Conservation (phyloP, 2,113 vertebrate species). For the Sigmodon hispidus region DNA sequence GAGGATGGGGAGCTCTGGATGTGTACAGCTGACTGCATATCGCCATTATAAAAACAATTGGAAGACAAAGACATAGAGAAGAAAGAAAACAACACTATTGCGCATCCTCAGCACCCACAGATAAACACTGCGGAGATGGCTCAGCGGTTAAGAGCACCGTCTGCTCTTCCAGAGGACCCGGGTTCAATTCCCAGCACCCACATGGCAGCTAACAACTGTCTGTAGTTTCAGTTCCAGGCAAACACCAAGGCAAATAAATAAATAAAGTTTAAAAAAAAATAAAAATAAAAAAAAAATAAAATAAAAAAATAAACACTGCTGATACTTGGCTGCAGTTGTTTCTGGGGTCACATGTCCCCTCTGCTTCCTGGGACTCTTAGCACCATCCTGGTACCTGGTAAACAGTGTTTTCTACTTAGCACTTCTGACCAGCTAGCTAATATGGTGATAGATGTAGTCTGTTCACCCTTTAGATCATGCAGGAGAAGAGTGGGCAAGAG, state of each 20-base stretch:
- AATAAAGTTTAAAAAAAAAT: too few relatives aligned
- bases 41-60: background rate
- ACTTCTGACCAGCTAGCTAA: background rate
- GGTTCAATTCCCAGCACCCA: too few relatives aligned
- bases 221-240: too few relatives aligned
- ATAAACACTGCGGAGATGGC: background rate
- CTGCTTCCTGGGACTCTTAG: background rate
- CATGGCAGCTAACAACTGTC: too few relatives aligned
- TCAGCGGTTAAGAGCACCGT: too few relatives aligned
- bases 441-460: background rate
- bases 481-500: background rate
- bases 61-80: background rate
- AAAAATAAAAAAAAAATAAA: too few relatives aligned
- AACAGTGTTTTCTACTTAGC: background rate
- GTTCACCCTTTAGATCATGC: background rate
- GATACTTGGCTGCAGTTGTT: background rate
- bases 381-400: background rate
- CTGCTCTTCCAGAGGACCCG: too few relatives aligned
- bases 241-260: too few relatives aligned
- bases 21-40: background rate
- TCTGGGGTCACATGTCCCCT: background rate
- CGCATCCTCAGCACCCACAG: background rate
- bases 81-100: background rate
- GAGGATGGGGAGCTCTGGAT: background rate
- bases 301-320: background rate